Base-by-base conservation (phyloP, 2,797 vertebrate genomes). In the Lateolabrax maculatus region DNA sequence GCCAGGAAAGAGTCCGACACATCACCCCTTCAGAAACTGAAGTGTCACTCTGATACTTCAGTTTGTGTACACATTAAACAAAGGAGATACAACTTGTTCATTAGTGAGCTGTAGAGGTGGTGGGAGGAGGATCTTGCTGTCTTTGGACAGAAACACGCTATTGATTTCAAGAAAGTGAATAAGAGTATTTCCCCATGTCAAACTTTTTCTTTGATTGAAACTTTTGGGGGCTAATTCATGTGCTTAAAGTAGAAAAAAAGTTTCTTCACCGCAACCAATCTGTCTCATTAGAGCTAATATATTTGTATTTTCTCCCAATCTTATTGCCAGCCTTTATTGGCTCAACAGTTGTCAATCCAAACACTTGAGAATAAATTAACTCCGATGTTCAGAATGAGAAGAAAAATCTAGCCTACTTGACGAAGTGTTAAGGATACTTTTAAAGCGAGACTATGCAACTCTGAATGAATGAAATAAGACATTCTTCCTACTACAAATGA, bases 61-160 rank as follows among this genome's bases (percentile, higher is more conserved):
- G 23, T 21, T 8, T 81, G 55, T 85, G 56, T 41, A 36, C 48
- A 62, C 12, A 31, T 62, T 57, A 58, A 75, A 63, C 10, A 43
- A 36, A 49, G 29, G 2, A 8, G 4, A 65, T 16, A 34, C 2
- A 23, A 18, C 2, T 0, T 41, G 34, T 55, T 31, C 7, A 44
- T 18, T 31, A 6, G 0, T 29, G 0, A 58, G 36, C 1, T 58
- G 10, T 34, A 34, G 31, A 12, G 39, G 5, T 52, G 12, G 25
- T 34, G n/a, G 29, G 0, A 39, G 1, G 5, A 21, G 15, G 25
- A 18, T 29, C 11, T 1, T 56, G 7, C 64, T 41, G 12, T 2
- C 43, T 34, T 55, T 48, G n/a, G 6, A 25, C n/a, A 3, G 5
- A 23, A 27, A 25, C 15, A 16, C 19, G 43, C 43, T n/a, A 49